Percentiles rank a stretch among this genome's conserved stretches.
These are phyloP conservation scores for Luehdorfia chinensis DNA, from an alignment of 1,140 invertebrate genomes.

Conservation along the genomic window DNA sequence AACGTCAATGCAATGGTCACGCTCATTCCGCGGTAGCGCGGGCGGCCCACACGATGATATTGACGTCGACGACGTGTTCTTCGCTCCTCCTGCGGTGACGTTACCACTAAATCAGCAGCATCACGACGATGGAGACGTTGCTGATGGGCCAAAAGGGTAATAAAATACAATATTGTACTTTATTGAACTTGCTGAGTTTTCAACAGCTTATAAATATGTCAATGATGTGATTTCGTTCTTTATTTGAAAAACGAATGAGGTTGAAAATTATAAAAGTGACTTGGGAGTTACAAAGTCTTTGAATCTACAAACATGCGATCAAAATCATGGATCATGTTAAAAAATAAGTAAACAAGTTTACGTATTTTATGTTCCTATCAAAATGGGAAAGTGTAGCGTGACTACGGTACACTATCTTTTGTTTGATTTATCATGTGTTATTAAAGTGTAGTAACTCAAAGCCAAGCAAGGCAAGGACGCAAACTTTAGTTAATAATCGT, in stretches of 20 bases:
- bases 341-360: no score
- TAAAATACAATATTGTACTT: no score
- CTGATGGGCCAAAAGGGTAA: slow-evolving; percentile 55
- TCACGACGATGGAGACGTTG: slow-evolving; percentile 44
- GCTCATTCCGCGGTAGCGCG: slow-evolving; percentile 54
- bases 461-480: slow-evolving; percentile 17
- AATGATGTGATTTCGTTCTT: not conserved
- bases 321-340: no score
- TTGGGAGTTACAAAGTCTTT: no score
- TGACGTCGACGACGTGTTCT: slow-evolving; percentile 63
- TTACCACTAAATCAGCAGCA: slow-evolving; percentile 45
- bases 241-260: no score
- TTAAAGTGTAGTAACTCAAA: not conserved
- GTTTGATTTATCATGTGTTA: slow-evolving; percentile 4
- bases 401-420: no score
- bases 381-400: no score
- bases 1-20: slow-evolving; percentile 59
- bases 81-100: slow-evolving; percentile 38
- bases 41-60: slow-evolving; percentile 51
- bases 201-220: no score
- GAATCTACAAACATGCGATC: no score
- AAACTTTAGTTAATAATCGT: slow-evolving; percentile 32
- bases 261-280: no score
- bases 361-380: no score
- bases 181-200: no score